A percentile compares a stretch with the other conserved stretches of the same genome.
Conservation (phyloP, 2,888 invertebrate genomes). For the Lasioglossum leucozonium region DNA sequence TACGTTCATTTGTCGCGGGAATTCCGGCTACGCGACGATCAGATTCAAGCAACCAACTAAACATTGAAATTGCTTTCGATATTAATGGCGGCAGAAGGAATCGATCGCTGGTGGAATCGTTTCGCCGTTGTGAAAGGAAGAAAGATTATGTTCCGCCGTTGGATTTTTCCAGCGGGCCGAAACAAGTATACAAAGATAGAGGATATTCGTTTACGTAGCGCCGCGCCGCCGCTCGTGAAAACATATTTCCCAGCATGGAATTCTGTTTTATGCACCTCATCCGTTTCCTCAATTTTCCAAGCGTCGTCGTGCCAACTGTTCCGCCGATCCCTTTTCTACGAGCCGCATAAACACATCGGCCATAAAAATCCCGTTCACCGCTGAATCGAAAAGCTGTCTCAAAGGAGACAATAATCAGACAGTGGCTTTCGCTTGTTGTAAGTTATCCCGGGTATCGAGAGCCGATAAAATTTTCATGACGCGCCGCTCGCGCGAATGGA, state of each 20-base stretch:
- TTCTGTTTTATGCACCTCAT: slow-evolving; percentile 20
- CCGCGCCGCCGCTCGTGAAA: background rate
- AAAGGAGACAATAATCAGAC: slow-evolving; percentile 44
- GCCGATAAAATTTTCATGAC: slow-evolving; percentile 37
- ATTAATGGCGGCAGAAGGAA: background rate
- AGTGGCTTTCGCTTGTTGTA: slow-evolving; percentile 32
- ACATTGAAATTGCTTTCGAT: background rate
- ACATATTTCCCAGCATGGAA: slow-evolving; percentile 6
- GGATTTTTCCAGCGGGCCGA: background rate
- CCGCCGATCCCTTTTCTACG: slow-evolving; percentile 13
- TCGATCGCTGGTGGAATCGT: background rate
- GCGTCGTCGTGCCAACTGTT: slow-evolving; percentile 24
- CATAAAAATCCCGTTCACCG: slow-evolving; percentile 32
- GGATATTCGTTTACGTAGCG: background rate
- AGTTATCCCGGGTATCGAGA: slow-evolving; percentile 37
- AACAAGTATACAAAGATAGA: background rate
- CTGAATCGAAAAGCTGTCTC: slow-evolving; percentile 38
- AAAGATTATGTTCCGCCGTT: background rate
- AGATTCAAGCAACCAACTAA: too few species aligned
- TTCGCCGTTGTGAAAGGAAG: background rate
- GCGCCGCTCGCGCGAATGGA: background rate
- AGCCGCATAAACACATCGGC: slow-evolving; percentile 28
- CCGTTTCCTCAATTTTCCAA: slow-evolving; percentile 32
- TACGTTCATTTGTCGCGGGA: too few species aligned
- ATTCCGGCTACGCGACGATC: too few species aligned